A percentile compares a stretch with the other conserved stretches of the same genome.
These are phyloP conservation scores for Apoda limacodes DNA, from an alignment of 2,888 invertebrate genomes.

Conservation along the genomic window DNA sequence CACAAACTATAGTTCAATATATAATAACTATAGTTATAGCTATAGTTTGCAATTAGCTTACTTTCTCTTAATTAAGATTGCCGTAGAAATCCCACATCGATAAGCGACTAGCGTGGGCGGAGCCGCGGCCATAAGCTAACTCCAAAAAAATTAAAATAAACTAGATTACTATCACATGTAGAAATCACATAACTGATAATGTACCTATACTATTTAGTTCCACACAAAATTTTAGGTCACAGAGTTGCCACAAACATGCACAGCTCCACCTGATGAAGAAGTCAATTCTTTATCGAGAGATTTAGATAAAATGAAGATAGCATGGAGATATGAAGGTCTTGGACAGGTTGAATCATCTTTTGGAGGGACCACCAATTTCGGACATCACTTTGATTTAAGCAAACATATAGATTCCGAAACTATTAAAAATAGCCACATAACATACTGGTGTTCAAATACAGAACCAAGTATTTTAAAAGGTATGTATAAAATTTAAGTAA, in stretches of 20 bases:
- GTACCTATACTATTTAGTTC: neutral
- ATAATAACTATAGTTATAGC: too few relatives aligned
- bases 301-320: slow-evolving; percentile 82
- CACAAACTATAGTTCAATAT: too few relatives aligned
- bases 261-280: slow-evolving; percentile 51
- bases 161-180: neutral
- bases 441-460: slow-evolving; percentile 59
- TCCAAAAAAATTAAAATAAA: neutral
- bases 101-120: too few relatives aligned
- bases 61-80: too few relatives aligned
- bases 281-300: slow-evolving; percentile 26
- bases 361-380: slow-evolving; percentile 67
- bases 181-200: neutral
- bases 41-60: too few relatives aligned
- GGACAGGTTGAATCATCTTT: slow-evolving; percentile 69
- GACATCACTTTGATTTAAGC: slow-evolving; percentile 86
- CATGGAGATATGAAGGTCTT: slow-evolving; percentile 89
- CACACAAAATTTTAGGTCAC: slow-evolving; percentile 67
- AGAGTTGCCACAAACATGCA: slow-evolving; percentile 64
- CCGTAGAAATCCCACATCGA: too few relatives aligned
- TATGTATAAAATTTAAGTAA: slow-evolving; percentile 13
- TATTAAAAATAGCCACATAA: slow-evolving; percentile 68
- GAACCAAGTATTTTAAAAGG: slow-evolving; percentile 25
- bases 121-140: too few relatives aligned
- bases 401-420: slow-evolving; percentile 74